These are phyloP conservation scores for Styela plicata DNA, from an alignment of 23 tunicate species.

Conservation along the genomic window DNA sequence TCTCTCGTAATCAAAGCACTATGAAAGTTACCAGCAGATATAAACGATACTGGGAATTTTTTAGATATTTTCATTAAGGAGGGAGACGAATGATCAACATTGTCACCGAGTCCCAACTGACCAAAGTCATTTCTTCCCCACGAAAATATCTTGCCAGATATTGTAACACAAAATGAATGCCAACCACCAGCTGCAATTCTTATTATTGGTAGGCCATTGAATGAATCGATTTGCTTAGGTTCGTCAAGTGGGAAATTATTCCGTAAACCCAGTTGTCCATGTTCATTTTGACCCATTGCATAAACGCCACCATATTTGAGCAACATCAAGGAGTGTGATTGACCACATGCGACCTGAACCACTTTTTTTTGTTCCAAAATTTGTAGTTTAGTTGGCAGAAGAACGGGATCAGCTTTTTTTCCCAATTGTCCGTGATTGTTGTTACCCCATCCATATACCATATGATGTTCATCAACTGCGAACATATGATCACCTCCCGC, in stretches of 20 bases:
- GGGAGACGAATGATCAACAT: background rate
- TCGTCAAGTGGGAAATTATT: background rate
- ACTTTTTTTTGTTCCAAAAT: conserved; percentile 28
- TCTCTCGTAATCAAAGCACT: conserved; percentile 53
- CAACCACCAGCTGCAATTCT: conserved; percentile 66
- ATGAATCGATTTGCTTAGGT: conserved; percentile 12
- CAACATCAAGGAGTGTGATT: conserved; percentile 60
- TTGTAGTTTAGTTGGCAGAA: conserved; percentile 39
- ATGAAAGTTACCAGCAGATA: conserved; percentile 70
- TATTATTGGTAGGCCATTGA: conserved; percentile 58
- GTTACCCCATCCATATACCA: conserved; percentile 81
- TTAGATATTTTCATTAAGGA: background rate
- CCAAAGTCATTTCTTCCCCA: conserved; percentile 97
- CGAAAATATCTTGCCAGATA: conserved; percentile 73
- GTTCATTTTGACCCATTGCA: conserved; percentile 59
- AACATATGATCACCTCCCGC: conserved; percentile 68
- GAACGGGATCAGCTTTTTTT: conserved; percentile 16
- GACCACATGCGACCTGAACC: conserved; percentile 65
- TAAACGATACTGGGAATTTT: background rate
- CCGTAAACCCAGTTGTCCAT: conserved; percentile 83
- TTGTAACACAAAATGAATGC: conserved; percentile 72
- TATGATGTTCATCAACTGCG: conserved; percentile 59
- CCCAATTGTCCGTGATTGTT: conserved; percentile 77
- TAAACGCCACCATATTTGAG: conserved; percentile 46
- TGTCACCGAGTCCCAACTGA: conserved; percentile 82